Evolutionary conservation across 1,140 invertebrate species (phyloP).

Genomic region (Drepana arcuata): DNA sequence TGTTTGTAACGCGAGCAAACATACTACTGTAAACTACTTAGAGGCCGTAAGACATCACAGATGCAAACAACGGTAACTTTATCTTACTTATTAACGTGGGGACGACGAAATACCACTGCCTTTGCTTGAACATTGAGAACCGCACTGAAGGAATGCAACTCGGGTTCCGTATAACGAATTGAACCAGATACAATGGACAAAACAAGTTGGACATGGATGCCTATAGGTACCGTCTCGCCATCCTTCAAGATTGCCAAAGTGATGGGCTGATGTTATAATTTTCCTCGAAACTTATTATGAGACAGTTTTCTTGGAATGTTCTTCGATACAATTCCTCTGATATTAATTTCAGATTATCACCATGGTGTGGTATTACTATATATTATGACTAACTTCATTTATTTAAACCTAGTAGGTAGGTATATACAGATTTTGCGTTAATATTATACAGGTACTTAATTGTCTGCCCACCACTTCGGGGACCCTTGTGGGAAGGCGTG

Average conservation of each 20-base stretch:
- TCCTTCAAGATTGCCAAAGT: too few relatives aligned
- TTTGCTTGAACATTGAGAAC: slow-evolving; percentile 9
- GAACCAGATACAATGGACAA: too few relatives aligned
- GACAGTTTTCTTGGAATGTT: neutral
- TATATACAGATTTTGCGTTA: neutral
- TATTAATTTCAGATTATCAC: slow-evolving; percentile 4
- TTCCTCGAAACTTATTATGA: too few relatives aligned
- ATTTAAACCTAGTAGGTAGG: neutral
- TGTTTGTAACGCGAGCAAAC: slow-evolving; percentile 17
- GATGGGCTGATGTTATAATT: too few relatives aligned
- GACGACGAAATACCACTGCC: slow-evolving; percentile 16
- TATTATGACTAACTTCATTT: too few relatives aligned
- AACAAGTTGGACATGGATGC: too few relatives aligned
- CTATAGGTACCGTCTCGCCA: too few relatives aligned
- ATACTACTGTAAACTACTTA: slow-evolving; percentile 37
- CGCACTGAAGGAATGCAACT: too few relatives aligned
- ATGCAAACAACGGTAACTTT: slow-evolving; percentile 26
- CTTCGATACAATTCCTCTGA: neutral
- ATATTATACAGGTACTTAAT: neutral
- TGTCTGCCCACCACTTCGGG: too few relatives aligned
- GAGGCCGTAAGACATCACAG: slow-evolving; percentile 23
- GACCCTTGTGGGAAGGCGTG: too few relatives aligned
- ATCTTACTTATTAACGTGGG: slow-evolving; percentile 31
- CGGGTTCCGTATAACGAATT: too few relatives aligned
- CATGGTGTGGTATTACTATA: too few relatives aligned